These are phyloP conservation scores for Arvicanthis niloticus DNA, from an alignment of 2,113 vertebrate genomes.

Conservation along the genomic window DNA sequence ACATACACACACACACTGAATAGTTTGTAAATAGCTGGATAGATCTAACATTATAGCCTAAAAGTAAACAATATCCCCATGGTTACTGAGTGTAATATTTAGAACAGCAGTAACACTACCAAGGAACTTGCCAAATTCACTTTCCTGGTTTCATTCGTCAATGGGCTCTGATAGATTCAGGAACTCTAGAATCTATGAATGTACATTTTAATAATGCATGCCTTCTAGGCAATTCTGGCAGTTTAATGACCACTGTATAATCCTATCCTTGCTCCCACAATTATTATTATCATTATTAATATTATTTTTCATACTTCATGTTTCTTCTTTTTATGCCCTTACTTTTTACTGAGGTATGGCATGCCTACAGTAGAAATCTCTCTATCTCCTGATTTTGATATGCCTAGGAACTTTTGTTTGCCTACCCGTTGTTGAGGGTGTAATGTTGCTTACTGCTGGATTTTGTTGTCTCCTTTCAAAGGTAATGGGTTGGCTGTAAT, in stretches of 20 bases:
- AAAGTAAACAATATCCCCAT: background rate
- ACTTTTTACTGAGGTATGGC: background rate
- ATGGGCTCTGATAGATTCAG: background rate
- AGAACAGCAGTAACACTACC: background rate
- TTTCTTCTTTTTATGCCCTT: background rate
- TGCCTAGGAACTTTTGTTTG: conserved; percentile 17
- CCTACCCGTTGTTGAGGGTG: background rate
- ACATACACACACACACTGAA: background rate
- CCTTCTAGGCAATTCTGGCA: conserved; percentile 21
- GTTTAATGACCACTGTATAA: background rate
- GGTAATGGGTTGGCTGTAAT: conserved; percentile 20
- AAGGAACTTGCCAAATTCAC: background rate
- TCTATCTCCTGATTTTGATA: background rate
- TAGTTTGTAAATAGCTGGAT: background rate
- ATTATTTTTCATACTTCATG: background rate
- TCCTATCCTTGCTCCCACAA: background rate
- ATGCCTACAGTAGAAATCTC: background rate
- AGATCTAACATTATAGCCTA: background rate
- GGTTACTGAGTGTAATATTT: background rate
- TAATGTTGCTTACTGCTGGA: background rate
- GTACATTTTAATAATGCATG: background rate
- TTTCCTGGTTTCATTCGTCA: background rate
- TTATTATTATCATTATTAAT: background rate
- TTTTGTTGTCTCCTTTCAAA: conserved; percentile 36
- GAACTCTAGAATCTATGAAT: background rate